Evolutionary conservation across 2,797 vertebrate species (phyloP), one percentile per base, ranked within the genome.

Genomic region (Gymnodraco acuticeps): DNA sequence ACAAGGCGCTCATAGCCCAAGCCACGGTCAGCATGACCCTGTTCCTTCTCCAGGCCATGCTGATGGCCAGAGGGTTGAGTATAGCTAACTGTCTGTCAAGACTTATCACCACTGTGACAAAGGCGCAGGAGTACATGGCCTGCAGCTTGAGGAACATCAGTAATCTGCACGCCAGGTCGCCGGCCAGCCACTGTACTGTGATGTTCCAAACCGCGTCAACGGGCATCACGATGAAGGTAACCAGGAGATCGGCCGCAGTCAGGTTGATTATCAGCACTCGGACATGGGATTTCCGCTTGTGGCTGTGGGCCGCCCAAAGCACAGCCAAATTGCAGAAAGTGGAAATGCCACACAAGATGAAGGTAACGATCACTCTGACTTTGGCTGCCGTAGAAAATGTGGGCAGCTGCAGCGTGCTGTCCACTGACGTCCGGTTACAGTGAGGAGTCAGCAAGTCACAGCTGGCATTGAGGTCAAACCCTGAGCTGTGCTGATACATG

Each of bases 91-190:
- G 96, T 38, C 95, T 89, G 92, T 98, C 95, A 75, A 97, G 89
- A 84, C 96, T 96, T 81, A 96, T 96, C 84, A 96, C 95, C 33
- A 97, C 95, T 0, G 96, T 95, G 80, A 97, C 89, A 3, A 97
- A 97, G 50, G 96, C 95, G 0, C 96, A 94, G 12, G 96, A 96
- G 20, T 97, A 96, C 95, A 96, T 96, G 80, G 96, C 96, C 85
- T 95, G 92, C 16, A 96, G 94, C 83, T 96, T 97, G 43, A 97
- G 94, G 90, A 96, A 97, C 95, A 96, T 96, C 50, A 97, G 91
- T 38, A 95, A 87, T 51, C 94, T 92, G 88, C 95, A 97, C 81
- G 94, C 92, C 55, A 91, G 72, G 54, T 97, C 94, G 0, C 95
- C 91, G 0, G 94, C 96, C 55, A 93, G 85, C 96, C 96, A 97